Conservation (phyloP, 2,888 invertebrate genomes). For the Cryptocheilus praepositus region DNA sequence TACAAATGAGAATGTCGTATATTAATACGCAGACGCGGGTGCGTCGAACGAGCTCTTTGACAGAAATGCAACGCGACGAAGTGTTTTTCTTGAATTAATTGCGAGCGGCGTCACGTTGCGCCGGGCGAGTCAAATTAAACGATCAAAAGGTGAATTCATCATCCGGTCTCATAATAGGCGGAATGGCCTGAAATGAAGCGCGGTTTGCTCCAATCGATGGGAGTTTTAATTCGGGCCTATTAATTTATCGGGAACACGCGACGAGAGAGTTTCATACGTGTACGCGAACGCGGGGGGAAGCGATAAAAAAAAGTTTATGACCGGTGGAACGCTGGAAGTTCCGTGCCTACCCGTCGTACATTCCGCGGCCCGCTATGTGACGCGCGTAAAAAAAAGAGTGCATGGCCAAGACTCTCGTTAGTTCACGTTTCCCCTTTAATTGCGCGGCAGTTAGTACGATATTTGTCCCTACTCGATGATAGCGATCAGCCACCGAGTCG, state of each 20-base stretch:
- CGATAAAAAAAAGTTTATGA: conserved; percentile 9
- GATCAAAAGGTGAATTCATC: too few species aligned
- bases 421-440: conserved; percentile 1
- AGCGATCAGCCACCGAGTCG: neutral
- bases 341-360: neutral
- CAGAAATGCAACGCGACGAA: too few species aligned
- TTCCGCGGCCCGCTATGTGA: neutral
- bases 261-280: neutral
- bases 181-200: too few species aligned
- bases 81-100: too few species aligned
- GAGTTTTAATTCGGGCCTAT: conserved; percentile 3
- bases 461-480: neutral
- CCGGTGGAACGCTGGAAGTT: conserved; percentile 1
- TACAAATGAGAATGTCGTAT: too few species aligned
- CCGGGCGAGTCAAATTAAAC: too few species aligned
- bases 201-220: neutral
- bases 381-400: conserved; percentile 1
- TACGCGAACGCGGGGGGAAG: neutral
- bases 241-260: conserved; percentile 6
- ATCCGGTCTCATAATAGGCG: too few species aligned
- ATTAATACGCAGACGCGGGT: too few species aligned
- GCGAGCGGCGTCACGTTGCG: too few species aligned
- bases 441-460: conserved; percentile 4
- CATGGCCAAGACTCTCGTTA: conserved; percentile 4
- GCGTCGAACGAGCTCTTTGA: too few species aligned